Percentiles rank a stretch among this genome's conserved stretches.
These are phyloP conservation scores for Eremophila alpestris DNA, from an alignment of 2,797 vertebrate species.

Conservation along the genomic window DNA sequence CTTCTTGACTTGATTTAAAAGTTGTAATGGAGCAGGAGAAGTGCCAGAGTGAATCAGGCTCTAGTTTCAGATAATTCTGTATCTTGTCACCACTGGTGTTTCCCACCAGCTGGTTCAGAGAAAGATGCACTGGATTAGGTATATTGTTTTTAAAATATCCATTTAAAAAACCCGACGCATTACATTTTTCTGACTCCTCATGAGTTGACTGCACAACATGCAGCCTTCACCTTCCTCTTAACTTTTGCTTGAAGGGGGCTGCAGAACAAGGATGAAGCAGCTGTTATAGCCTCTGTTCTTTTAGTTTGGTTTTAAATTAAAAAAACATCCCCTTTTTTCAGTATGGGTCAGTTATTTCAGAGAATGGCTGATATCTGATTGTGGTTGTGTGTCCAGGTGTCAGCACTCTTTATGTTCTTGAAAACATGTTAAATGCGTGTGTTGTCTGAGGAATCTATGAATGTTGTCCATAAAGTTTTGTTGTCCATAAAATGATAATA, in stretches of 20 bases:
- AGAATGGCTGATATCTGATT: not conserved
- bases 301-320: not conserved
- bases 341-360: not conserved
- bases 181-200: not conserved
- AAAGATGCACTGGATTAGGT: not conserved
- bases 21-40: not conserved
- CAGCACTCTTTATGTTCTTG: not conserved
- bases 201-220: not conserved
- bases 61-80: not conserved
- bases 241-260: not conserved
- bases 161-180: not conserved
- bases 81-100: not conserved
- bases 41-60: not conserved
- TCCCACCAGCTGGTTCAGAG: not conserved
- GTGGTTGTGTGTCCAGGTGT: not conserved
- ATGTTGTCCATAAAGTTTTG: not conserved
- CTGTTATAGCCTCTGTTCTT: not conserved
- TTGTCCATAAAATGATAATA: not conserved
- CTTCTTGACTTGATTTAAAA: slow-evolving; percentile 22
- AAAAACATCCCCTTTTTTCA: not conserved
- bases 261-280: not conserved
- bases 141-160: not conserved
- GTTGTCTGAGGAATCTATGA: not conserved
- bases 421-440: not conserved
- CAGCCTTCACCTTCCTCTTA: not conserved